phyloP scores from a whole-genome alignment of 2,113 vertebrate genomes.

The Laticauda colubrina region DNA sequence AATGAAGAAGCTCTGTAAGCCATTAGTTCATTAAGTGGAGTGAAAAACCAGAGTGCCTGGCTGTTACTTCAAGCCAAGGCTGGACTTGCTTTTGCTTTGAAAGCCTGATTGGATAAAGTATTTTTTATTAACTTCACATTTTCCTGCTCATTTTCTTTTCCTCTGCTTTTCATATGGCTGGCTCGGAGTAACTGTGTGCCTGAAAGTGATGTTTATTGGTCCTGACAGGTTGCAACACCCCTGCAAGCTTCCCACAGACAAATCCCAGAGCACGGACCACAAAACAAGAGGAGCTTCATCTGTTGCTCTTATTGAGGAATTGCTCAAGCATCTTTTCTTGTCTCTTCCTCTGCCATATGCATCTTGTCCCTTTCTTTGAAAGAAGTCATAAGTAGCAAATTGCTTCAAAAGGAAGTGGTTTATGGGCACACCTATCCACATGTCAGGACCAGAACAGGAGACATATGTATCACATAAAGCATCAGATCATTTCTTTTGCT shows the following conservation, averaged over 20 bases:
- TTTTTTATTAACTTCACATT: constrained; percentile 77
- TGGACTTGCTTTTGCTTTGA: constrained; percentile 52
- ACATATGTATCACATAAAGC: neutral
- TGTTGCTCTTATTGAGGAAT: constrained; percentile 53
- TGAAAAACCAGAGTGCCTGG: constrained; percentile 46
- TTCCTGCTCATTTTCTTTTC: constrained; percentile 67
- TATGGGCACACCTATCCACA: neutral
- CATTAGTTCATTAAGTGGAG: constrained; percentile 69
- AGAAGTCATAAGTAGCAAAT: neutral
- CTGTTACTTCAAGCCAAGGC: constrained; percentile 50
- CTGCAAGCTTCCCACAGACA: constrained; percentile 65
- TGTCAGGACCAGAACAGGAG: neutral
- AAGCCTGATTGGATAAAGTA: constrained; percentile 70
- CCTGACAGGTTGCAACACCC: constrained; percentile 65
- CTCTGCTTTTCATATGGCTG: constrained; percentile 65
- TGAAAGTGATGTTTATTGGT: constrained; percentile 64
- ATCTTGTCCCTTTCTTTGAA: constrained; percentile 19
- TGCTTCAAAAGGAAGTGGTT: neutral
- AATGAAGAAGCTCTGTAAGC: constrained; percentile 65
- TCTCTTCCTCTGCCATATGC: constrained; percentile 39
- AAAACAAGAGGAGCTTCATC: constrained; percentile 50
- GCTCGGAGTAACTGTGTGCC: constrained; percentile 50
- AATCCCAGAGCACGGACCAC: constrained; percentile 59
- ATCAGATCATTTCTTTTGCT: neutral
- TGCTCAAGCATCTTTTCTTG: constrained; percentile 55